Percentiles rank a stretch among this genome's conserved stretches.
phyloP scores from a whole-genome alignment of 2,113 vertebrate genomes.

The Stomatorhinus ivindoensis region DNA sequence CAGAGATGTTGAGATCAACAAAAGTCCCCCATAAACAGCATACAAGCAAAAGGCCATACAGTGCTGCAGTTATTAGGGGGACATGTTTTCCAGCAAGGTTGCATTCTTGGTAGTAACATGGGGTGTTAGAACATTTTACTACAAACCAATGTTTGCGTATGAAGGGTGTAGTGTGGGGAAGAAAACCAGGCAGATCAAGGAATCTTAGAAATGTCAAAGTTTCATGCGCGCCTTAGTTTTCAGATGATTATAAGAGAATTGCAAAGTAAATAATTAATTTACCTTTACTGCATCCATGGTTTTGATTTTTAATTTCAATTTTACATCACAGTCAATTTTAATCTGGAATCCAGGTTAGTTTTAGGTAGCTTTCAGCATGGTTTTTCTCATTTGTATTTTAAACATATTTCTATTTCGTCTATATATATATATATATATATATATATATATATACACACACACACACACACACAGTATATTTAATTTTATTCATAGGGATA shows the following conservation, averaged over 20 bases:
- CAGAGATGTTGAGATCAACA: not conserved
- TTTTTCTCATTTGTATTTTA: not conserved
- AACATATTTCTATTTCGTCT: not conserved
- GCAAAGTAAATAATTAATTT: slow-evolving; percentile 11
- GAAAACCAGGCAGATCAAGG: slow-evolving; percentile 14
- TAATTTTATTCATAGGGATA: not conserved
- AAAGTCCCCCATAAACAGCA: not conserved
- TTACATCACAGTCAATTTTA: slow-evolving; percentile 14
- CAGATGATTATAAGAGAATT: slow-evolving; percentile 25
- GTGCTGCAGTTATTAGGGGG: not conserved
- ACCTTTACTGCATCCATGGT: not conserved
- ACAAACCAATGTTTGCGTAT: slow-evolving; percentile 30
- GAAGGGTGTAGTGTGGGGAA: not conserved
- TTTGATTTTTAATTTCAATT: slow-evolving; percentile 9
- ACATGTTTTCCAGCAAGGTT: not conserved
- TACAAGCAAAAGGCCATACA: not conserved
- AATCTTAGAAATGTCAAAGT: slow-evolving; percentile 24
- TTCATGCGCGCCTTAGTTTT: slow-evolving; percentile 23
- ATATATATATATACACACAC: too few species aligned
- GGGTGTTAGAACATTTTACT: slow-evolving; percentile 22
- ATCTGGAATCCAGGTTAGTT: not conserved
- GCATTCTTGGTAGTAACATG: slow-evolving; percentile 4
- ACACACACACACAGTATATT: too few species aligned
- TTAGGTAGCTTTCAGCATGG: not conserved
- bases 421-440: too few species aligned